Base-by-base conservation (phyloP, 2,797 vertebrate species). In the Fundulus diaphanus region DNA sequence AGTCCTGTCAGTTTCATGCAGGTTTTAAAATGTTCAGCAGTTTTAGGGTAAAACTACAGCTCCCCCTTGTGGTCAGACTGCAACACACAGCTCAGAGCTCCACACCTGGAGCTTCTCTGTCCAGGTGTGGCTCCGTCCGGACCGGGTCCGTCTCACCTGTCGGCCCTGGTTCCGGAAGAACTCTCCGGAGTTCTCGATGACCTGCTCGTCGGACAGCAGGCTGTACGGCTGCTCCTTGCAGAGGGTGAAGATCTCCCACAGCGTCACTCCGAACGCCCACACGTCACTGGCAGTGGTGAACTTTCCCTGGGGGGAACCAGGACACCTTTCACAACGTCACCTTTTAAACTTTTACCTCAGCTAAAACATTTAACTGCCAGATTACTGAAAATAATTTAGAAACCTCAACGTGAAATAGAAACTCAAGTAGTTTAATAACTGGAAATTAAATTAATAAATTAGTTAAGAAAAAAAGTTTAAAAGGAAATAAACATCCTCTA, bases 101-200 rank as follows among this genome's bases (percentile, higher is more conserved):
- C 33, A 5, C 5, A 35, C 13, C 54, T 24, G 18, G 27, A 29
- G 37, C 31, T 20, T 8, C 42, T 44, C 20, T 20, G 70, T n/a
- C 24, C 20, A 15, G 15, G 7, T 9, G 20, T 31, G 68, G 20
- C 7, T n/a, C 22, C 8, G 63, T 5, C 22, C 20, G 8, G 24
- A 0, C 22, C 3, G 13, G 75, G 5, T 51, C 61, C 0, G 1
- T 4, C 88, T 92, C 83, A 98, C 98, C 97, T 99, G 97, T 80
- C 96, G 94, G 84, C 96, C 97, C 90, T 99, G 97, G 94, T 99
- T 97, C 85, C 98, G 94, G 94, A 99, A 99, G 92, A 99, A 99
- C 93, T 99, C 98, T 29, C 98, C 98, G 0, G 98, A 98, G 94
- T 99, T 99, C 88, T 99, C 97, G 0, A 99, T 99, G 91, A 99